Evolutionary conservation across 2,113 vertebrate genomes (phyloP).

Genomic region (Rhinolophus sinicus): DNA sequence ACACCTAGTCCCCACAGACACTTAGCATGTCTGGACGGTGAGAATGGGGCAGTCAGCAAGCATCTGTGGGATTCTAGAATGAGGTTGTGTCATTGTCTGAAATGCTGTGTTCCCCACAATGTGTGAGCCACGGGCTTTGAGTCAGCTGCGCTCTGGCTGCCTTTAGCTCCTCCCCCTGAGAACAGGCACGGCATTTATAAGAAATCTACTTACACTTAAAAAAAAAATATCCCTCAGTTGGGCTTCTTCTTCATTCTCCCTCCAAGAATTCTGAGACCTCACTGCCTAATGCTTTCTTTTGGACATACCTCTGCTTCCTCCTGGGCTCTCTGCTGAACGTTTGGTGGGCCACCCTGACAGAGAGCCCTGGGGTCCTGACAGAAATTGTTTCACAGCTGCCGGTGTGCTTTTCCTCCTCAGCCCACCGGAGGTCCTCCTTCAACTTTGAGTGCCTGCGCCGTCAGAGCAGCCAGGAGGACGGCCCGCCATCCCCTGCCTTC

Average conservation of each 20-base stretch:
- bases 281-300: not conserved
- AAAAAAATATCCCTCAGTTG: not conserved
- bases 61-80: not conserved
- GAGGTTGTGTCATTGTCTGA: not conserved
- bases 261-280: not conserved
- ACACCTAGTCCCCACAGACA: not conserved
- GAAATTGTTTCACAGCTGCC: not conserved
- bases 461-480: slow-evolving; percentile 95
- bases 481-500: slow-evolving; percentile 86
- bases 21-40: not conserved
- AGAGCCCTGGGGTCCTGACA: not conserved
- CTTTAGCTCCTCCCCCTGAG: not conserved
- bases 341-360: not conserved
- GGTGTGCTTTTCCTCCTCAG: slow-evolving; percentile 81
- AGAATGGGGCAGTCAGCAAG: not conserved
- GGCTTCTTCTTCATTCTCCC: not conserved
- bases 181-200: not conserved
- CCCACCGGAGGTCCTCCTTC: slow-evolving; percentile 95
- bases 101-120: fast-evolving
- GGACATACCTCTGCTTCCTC: not conserved
- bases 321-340: not conserved
- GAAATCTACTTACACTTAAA: not conserved
- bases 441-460: slow-evolving; percentile 99
- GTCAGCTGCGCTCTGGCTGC: not conserved
- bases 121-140: not conserved